Percentiles rank a stretch among this genome's conserved stretches.
phyloP scores from a whole-genome alignment of 2,888 invertebrate genomes.

The Pinctada fucata region DNA sequence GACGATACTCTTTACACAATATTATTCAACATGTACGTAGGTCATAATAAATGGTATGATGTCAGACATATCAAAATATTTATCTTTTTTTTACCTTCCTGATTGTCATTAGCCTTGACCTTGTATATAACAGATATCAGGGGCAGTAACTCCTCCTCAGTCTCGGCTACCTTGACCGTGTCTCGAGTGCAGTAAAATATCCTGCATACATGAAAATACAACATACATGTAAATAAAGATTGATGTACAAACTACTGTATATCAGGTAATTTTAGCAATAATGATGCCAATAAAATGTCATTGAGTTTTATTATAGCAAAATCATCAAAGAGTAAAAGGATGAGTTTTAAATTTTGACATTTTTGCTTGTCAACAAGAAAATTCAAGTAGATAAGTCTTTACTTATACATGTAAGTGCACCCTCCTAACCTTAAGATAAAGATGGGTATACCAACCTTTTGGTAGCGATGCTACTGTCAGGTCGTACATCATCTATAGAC shows the following conservation, averaged over 20 bases:
- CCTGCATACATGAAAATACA: conserved; percentile 54
- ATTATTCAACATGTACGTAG: too few species aligned
- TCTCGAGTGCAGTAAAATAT: conserved; percentile 70
- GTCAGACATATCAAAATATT: background rate
- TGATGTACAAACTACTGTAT: background rate
- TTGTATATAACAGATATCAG: conserved; percentile 85
- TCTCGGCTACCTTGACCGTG: conserved; percentile 55
- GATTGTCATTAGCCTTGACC: conserved; percentile 81
- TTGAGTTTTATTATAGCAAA: too few species aligned
- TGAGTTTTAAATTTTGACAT: too few species aligned
- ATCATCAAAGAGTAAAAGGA: too few species aligned
- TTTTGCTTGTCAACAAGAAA: too few species aligned
- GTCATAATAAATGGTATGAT: background rate
- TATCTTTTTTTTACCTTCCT: conserved; percentile 64
- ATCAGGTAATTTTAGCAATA: too few species aligned
- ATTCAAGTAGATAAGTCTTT: too few species aligned
- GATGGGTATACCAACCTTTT: conserved; percentile 67
- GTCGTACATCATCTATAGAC: conserved; percentile 85
- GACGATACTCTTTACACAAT: too few species aligned
- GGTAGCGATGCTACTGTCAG: conserved; percentile 79
- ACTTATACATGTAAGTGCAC: too few species aligned
- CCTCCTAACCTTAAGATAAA: too few species aligned
- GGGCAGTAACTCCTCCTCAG: conserved; percentile 79
- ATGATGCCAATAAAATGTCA: too few species aligned
- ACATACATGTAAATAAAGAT: background rate